A percentile compares a stretch with the other conserved stretches of the same genome.
phyloP scores from a whole-genome alignment of 2,888 invertebrate genomes.

The Cryptocephalus primarius region DNA sequence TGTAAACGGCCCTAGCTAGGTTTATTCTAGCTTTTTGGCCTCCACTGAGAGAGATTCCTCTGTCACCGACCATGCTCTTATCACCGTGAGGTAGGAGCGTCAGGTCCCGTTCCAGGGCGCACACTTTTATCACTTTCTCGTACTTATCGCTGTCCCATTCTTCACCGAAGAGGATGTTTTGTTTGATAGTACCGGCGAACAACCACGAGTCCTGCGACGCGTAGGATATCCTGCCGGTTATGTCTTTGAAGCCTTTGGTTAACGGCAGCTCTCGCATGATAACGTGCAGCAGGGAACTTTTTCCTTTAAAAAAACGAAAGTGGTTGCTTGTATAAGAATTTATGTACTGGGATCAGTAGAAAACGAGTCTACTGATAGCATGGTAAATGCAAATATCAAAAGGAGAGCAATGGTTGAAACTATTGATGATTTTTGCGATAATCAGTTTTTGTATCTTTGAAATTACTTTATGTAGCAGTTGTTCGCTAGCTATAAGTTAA shows the following conservation, averaged over 20 bases:
- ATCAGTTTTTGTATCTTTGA: too few species aligned
- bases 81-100: constrained; percentile 61
- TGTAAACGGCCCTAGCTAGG: constrained; percentile 66
- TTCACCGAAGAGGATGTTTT: constrained; percentile 71
- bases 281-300: constrained; percentile 56
- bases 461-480: too few species aligned
- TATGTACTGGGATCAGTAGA: too few species aligned
- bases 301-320: constrained; percentile 20
- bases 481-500: too few species aligned
- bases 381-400: too few species aligned
- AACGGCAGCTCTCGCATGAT: constrained; percentile 62
- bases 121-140: constrained; percentile 44
- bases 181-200: constrained; percentile 56
- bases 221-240: constrained; percentile 57
- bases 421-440: too few species aligned
- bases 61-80: constrained; percentile 63
- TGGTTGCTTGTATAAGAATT: too few species aligned
- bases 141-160: constrained; percentile 44
- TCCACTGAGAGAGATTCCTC: constrained; percentile 66
- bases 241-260: constrained; percentile 45
- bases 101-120: constrained; percentile 57
- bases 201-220: constrained; percentile 76
- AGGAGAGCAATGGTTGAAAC: too few species aligned
- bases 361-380: too few species aligned
- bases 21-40: constrained; percentile 73